These are phyloP conservation scores for Ylistrum balloti DNA, from an alignment of 1,140 invertebrate species.

Conservation along the genomic window DNA sequence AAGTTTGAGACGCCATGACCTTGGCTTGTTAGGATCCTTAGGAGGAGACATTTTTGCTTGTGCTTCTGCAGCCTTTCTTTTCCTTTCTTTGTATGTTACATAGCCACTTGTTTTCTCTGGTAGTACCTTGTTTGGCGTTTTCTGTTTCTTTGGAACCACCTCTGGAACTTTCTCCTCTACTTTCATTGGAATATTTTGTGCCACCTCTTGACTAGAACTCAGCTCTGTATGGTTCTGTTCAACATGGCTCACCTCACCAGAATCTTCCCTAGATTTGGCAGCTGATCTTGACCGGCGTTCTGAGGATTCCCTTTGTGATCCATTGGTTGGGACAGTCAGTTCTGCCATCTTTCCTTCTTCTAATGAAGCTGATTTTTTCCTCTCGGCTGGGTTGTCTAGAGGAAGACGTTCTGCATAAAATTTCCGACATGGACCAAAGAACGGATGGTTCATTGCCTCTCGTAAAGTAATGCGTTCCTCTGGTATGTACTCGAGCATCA, in stretches of 20 bases:
- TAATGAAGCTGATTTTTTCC: neutral
- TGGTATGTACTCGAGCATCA: conserved; percentile 99
- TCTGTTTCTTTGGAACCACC: neutral
- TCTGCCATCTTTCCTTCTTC: neutral
- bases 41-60: conserved; percentile 32
- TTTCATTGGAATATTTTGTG: neutral
- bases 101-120: neutral
- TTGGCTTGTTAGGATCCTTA: neutral
- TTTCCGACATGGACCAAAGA: conserved; percentile 86
- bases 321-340: neutral
- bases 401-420: conserved; percentile 53
- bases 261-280: conserved; percentile 5
- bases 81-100: neutral
- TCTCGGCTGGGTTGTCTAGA: conserved; percentile 44
- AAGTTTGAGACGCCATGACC: conserved; percentile 41
- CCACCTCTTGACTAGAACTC: neutral
- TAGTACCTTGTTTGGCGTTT: neutral
- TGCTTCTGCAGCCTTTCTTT: conserved; percentile 3
- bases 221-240: neutral
- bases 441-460: conserved; percentile 95
- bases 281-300: neutral
- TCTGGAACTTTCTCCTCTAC: neutral
- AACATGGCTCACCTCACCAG: neutral
- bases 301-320: neutral
- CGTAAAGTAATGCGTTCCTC: conserved; percentile 92